These are phyloP conservation scores for Epiperipatus broadwayi DNA, from an alignment of 2,888 invertebrate species.

Conservation along the genomic window DNA sequence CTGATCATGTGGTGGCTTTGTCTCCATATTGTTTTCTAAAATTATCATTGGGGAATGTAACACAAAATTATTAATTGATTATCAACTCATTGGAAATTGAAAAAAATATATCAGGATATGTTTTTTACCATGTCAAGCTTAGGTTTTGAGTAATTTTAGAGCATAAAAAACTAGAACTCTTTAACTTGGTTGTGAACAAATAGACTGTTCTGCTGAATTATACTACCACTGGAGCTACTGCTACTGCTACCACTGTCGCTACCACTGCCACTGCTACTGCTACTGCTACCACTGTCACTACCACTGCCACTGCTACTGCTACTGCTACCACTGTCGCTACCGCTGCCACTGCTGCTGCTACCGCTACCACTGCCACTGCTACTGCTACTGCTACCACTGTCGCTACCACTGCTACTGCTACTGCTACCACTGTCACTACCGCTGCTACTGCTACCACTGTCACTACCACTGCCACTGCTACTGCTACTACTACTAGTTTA, in stretches of 20 bases:
- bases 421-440: constrained; percentile 7
- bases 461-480: constrained; percentile 7
- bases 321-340: constrained; percentile 8
- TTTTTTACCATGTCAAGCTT: too few species aligned
- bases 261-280: constrained; percentile 8
- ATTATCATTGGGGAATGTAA: too few species aligned
- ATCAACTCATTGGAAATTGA: too few species aligned
- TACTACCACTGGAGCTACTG: background rate
- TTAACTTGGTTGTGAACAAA: too few species aligned
- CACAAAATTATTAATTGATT: too few species aligned
- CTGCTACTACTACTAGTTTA: constrained; percentile 11
- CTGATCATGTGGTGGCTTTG: too few species aligned
- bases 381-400: constrained; percentile 10
- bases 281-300: constrained; percentile 9
- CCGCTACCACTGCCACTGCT: constrained; percentile 9
- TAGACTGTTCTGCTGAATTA: too few species aligned
- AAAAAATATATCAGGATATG: too few species aligned
- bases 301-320: constrained; percentile 9
- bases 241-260: constrained; percentile 3
- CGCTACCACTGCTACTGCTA: constrained; percentile 9
- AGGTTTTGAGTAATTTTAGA: too few species aligned
- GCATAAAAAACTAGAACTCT: too few species aligned
- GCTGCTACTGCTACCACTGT: constrained; percentile 9
- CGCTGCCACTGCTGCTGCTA: constrained; percentile 7
- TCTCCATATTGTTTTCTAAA: too few species aligned